phyloP scores from a whole-genome alignment of 2,113 vertebrate genomes.

The Pelecanus crispus region DNA sequence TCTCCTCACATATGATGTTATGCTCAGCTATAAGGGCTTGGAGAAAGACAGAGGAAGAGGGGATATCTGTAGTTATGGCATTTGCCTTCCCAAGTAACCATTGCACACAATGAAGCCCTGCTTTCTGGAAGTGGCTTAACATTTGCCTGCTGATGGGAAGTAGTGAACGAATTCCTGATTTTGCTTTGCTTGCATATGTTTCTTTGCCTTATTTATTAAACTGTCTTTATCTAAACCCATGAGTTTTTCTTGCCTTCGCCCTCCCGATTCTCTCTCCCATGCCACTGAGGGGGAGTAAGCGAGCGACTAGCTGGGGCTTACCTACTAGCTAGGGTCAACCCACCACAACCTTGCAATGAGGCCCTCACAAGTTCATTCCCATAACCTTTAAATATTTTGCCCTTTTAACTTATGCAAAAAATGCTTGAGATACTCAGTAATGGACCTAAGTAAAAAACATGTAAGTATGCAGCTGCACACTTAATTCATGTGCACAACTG shows the following conservation, averaged over 20 bases:
- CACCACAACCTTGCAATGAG: not conserved
- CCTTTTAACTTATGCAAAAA: not conserved
- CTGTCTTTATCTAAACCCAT: rapidly evolving
- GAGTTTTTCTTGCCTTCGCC: not conserved
- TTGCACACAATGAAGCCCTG: not conserved
- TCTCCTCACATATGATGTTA: not conserved
- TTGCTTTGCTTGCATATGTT: not conserved
- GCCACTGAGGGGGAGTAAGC: not conserved
- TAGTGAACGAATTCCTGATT: not conserved
- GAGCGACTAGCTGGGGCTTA: rapidly evolving
- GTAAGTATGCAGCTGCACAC: not conserved
- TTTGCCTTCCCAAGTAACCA: not conserved
- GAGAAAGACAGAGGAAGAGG: not conserved
- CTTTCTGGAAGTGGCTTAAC: not conserved
- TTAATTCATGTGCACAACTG: not conserved
- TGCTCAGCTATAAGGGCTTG: not conserved
- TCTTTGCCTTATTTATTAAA: not conserved
- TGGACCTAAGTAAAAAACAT: not conserved
- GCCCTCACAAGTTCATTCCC: not conserved
- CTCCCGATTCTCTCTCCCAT: not conserved
- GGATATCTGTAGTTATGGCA: not conserved
- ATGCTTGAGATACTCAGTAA: not conserved
- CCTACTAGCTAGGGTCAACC: not conserved
- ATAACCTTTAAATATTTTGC: not conserved
- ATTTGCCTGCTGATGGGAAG: not conserved